These are phyloP conservation scores for Hydrotaea cyrtoneurina DNA, from an alignment of 2,888 invertebrate genomes.

Conservation along the genomic window DNA sequence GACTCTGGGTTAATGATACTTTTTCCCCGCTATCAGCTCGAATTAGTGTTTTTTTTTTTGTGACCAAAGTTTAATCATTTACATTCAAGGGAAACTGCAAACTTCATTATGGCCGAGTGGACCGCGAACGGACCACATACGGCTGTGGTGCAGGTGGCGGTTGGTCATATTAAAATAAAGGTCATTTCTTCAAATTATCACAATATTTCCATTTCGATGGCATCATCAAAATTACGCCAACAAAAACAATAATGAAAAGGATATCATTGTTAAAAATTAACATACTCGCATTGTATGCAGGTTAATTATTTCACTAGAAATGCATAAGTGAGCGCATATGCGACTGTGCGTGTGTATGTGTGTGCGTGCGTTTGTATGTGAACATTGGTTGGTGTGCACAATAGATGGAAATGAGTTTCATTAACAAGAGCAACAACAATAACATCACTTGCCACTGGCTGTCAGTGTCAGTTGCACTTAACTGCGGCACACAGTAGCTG, in stretches of 20 bases:
- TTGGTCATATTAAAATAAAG: slow-evolving; percentile 38
- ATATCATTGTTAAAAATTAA: slow-evolving; percentile 28
- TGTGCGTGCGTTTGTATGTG: background rate
- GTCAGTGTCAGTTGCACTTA: slow-evolving; percentile 7
- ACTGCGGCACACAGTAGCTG: slow-evolving; percentile 7
- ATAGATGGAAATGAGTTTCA: slow-evolving; percentile 28
- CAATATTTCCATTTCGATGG: slow-evolving; percentile 30
- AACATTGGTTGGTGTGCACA: background rate
- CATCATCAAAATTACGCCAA: slow-evolving; percentile 4
- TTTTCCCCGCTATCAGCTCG: no score
- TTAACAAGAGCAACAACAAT: slow-evolving; percentile 27
- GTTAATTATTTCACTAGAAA: slow-evolving; percentile 30
- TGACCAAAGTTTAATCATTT: background rate
- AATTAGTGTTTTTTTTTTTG: no score
- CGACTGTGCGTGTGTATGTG: background rate
- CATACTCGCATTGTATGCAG: slow-evolving; percentile 25
- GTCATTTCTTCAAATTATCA: slow-evolving; percentile 26
- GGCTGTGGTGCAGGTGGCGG: background rate
- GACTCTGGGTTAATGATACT: no score
- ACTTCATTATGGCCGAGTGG: background rate
- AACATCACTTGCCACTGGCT: slow-evolving; percentile 4
- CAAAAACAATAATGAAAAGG: slow-evolving; percentile 5
- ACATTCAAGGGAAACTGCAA: background rate
- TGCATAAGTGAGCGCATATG: no score
- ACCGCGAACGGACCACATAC: no score